These are phyloP conservation scores for Caenorhabditis drosophilae DNA, from an alignment of 2,888 invertebrate species.

Conservation along the genomic window DNA sequence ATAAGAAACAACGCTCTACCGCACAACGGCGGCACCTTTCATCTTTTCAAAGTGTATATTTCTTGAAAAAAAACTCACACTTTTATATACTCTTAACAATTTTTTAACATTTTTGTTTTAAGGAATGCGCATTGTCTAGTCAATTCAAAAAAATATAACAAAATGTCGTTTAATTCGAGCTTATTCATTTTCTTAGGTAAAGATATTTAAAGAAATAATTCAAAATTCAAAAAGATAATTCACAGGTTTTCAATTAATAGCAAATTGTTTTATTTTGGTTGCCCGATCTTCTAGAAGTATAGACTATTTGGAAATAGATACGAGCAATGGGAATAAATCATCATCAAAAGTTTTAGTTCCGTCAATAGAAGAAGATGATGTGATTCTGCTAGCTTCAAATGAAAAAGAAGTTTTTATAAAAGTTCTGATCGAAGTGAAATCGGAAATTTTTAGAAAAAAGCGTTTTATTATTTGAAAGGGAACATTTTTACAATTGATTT, in stretches of 20 bases:
- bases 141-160: not conserved
- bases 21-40: conserved; percentile 3
- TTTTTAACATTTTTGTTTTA: not conserved
- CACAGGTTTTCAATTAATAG: not conserved
- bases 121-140: not conserved
- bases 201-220: no score
- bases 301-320: not conserved
- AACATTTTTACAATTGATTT: no score
- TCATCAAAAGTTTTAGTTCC: not conserved
- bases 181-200: not conserved
- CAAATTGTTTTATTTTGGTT: not conserved
- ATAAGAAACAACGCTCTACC: conserved; percentile 1
- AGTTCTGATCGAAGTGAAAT: not conserved
- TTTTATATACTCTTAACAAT: not conserved
- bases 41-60: not conserved
- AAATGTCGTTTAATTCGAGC: not conserved
- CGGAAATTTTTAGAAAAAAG: not conserved
- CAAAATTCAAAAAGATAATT: no score
- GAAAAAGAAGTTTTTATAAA: not conserved
- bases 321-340: not conserved
- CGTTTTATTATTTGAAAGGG: no score
- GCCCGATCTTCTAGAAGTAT: conserved; percentile 2
- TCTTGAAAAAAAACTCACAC: not conserved
- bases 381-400: not conserved
- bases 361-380: not conserved